Percentiles rank a stretch among this genome's conserved stretches.
Evolutionary conservation across 2,888 invertebrate genomes (phyloP).

Genomic region (Andrena camellia): DNA sequence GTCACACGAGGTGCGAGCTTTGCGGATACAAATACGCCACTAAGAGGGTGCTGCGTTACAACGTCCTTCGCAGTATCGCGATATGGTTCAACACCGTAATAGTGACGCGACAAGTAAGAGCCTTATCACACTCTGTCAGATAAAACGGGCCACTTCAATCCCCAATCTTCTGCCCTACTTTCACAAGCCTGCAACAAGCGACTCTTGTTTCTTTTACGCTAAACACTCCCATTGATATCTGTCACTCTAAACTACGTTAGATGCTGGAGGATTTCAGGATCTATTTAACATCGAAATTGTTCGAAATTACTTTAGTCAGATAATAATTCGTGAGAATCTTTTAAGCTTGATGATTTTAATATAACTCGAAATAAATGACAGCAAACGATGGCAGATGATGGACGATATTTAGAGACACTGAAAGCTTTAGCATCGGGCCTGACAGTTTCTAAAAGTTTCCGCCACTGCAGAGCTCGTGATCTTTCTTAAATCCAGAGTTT

Average conservation of each 20-base stretch:
- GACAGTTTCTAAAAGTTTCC: too few relatives aligned
- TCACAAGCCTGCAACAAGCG: background rate
- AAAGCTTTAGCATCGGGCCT: too few relatives aligned
- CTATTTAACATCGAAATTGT: background rate
- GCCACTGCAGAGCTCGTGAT: background rate
- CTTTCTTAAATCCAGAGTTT: background rate
- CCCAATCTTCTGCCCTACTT: background rate
- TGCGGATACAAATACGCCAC: conserved; percentile 86
- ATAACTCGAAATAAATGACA: too few relatives aligned
- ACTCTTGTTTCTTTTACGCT: background rate
- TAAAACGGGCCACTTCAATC: background rate
- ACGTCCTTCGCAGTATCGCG: conserved; percentile 75
- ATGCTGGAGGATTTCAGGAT: too few relatives aligned
- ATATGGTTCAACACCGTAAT: conserved; percentile 82
- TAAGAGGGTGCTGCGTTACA: conserved; percentile 79
- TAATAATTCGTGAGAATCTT: background rate
- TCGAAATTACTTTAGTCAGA: background rate
- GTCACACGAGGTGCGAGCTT: conserved; percentile 86
- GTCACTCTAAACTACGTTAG: background rate
- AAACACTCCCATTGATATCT: background rate
- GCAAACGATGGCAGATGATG: too few relatives aligned
- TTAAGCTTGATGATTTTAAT: too few relatives aligned
- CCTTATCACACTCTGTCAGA: background rate
- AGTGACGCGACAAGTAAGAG: conserved; percentile 80
- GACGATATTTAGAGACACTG: too few relatives aligned